phyloP scores from a whole-genome alignment of 2,797 vertebrate species.

The Ciconia nigra region DNA sequence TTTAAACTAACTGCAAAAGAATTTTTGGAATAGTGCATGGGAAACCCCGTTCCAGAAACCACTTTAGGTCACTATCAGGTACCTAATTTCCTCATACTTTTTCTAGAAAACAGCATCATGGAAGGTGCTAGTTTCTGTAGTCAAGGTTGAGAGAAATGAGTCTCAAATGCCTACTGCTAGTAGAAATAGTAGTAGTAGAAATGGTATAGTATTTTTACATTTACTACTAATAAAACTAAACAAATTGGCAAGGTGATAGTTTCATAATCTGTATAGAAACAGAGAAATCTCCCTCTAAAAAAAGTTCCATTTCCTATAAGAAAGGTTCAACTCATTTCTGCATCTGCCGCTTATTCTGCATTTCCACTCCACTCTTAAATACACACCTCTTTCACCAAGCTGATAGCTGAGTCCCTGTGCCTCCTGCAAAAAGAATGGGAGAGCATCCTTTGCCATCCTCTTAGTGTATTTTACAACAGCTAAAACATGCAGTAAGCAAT shows the following conservation, averaged over 20 bases:
- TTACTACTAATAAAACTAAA: not conserved
- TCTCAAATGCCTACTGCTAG: not conserved
- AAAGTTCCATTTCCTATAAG: not conserved
- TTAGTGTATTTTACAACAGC: not conserved
- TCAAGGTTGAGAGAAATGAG: not conserved
- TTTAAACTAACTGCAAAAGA: not conserved
- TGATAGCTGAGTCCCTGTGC: not conserved
- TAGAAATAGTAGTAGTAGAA: not conserved
- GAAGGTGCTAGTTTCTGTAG: not conserved
- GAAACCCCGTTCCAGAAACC: not conserved
- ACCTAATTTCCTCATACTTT: not conserved
- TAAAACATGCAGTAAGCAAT: not conserved
- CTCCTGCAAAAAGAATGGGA: not conserved
- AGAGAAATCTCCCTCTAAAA: not conserved
- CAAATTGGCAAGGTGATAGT: not conserved
- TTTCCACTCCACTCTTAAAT: not conserved
- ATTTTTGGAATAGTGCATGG: not conserved
- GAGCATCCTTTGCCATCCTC: not conserved
- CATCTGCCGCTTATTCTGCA: not conserved
- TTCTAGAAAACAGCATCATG: not conserved
- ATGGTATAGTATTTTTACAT: not conserved
- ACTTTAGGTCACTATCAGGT: not conserved
- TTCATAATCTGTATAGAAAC: not conserved
- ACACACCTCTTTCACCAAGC: not conserved
- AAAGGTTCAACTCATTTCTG: not conserved